Percentiles rank a stretch among this genome's conserved stretches.
phyloP scores from a whole-genome alignment of 2,888 invertebrate genomes.

The Microplitis deprimator region DNA sequence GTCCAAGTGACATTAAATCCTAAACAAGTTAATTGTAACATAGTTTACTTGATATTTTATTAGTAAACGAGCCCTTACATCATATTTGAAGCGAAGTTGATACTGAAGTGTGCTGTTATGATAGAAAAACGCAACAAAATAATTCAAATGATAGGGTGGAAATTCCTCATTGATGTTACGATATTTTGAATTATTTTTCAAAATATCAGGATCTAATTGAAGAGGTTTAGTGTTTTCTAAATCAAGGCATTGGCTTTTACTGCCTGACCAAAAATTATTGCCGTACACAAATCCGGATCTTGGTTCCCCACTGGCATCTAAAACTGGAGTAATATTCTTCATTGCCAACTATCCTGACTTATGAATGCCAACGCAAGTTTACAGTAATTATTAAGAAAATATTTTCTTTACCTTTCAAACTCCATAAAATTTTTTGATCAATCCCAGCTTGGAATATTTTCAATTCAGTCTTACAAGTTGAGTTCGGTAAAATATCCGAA shows the following conservation, averaged over 20 bases:
- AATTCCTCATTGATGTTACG: constrained; percentile 63
- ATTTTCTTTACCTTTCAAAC: constrained; percentile 72
- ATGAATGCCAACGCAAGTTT: neutral
- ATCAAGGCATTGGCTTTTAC: constrained; percentile 73
- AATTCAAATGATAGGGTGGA: constrained; percentile 69
- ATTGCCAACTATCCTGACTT: neutral
- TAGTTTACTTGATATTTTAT: no score
- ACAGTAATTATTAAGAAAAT: neutral
- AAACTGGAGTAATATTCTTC: constrained; percentile 62
- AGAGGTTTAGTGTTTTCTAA: constrained; percentile 61
- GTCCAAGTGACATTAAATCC: neutral
- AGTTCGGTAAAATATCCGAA: constrained; percentile 47
- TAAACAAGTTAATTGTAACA: neutral
- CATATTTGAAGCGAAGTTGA: constrained; percentile 67
- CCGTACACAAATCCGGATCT: constrained; percentile 75
- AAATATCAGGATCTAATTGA: constrained; percentile 53
- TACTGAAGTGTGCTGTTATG: constrained; percentile 72
- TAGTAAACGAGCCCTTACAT: constrained; percentile 61
- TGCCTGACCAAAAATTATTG: constrained; percentile 77
- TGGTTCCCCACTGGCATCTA: constrained; percentile 76
- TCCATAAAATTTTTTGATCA: constrained; percentile 72
- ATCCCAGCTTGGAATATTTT: constrained; percentile 70
- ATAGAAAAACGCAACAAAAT: constrained; percentile 67
- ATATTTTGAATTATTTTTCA: constrained; percentile 59
- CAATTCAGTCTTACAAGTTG: constrained; percentile 69